Conservation (phyloP, 2,113 vertebrate species). For the Elachura formosa region DNA sequence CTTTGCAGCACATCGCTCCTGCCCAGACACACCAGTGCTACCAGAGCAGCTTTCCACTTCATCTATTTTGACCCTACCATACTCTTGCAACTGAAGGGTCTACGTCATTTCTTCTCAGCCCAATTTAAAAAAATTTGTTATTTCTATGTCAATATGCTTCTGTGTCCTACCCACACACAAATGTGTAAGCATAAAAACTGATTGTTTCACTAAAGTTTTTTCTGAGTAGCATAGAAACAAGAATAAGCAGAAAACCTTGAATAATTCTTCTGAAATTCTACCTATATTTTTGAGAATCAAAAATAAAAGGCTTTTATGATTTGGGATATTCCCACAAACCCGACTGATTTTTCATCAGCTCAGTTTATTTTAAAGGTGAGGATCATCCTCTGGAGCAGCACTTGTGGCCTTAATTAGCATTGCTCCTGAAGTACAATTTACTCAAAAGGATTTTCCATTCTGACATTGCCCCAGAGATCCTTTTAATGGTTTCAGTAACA, state of each 20-base stretch:
- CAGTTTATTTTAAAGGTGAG: neutral
- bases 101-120: neutral
- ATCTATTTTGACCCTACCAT: neutral
- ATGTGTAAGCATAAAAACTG: neutral
- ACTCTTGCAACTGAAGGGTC: neutral
- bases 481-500: constrained; percentile 47
- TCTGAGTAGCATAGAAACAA: neutral
- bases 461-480: constrained; percentile 50
- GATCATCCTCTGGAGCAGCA: neutral
- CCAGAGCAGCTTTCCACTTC: neutral
- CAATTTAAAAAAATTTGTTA: neutral
- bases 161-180: neutral
- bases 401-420: neutral
- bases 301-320: neutral
- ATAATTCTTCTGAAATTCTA: neutral
- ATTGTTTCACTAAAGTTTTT: neutral
- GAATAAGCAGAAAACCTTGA: neutral
- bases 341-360: neutral
- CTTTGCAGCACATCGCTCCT: neutral
- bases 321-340: neutral
- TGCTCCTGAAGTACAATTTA: constrained; percentile 15
- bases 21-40: neutral
- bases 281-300: neutral
- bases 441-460: constrained; percentile 36
- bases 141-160: neutral